Evolutionary conservation across 1,140 invertebrate genomes (phyloP).

Genomic region (Andrena cerasifolii): DNA sequence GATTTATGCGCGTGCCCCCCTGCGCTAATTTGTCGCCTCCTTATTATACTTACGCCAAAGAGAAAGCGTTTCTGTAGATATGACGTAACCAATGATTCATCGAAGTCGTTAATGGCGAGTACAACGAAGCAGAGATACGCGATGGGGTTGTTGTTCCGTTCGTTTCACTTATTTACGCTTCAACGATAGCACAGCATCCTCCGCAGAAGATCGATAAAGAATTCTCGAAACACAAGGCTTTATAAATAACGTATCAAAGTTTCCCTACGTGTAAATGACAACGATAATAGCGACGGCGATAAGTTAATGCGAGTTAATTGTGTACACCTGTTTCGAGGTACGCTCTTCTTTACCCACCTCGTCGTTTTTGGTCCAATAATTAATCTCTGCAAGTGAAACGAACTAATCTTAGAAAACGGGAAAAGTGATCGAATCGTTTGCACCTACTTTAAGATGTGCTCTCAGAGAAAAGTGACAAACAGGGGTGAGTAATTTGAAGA

Average conservation of each 20-base stretch:
- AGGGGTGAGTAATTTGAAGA: not conserved
- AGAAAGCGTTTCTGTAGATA: not conserved
- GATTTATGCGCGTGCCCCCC: not conserved
- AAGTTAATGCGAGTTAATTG: not conserved
- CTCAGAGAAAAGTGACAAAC: not conserved
- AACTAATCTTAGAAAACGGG: not conserved
- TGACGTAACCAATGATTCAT: not conserved
- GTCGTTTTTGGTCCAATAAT: slow-evolving; percentile 1
- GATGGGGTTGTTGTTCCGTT: not conserved
- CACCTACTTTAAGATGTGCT: not conserved
- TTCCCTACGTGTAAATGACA: not conserved
- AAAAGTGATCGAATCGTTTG: not conserved
- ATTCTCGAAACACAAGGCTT: slow-evolving; percentile 1
- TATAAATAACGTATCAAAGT: not conserved
- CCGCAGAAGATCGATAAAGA: not conserved
- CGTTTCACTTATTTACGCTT: not conserved
- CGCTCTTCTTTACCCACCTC: slow-evolving; percentile 1
- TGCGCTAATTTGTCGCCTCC: not conserved
- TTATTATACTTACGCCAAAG: not conserved
- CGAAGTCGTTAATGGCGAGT: not conserved
- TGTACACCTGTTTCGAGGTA: not conserved
- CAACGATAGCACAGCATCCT: not conserved
- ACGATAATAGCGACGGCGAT: not conserved
- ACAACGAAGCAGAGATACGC: not conserved
- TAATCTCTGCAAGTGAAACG: not conserved